A percentile compares a stretch with the other conserved stretches of the same genome.
Conservation (phyloP, 2,113 vertebrate species). For the Triplophysa rosa region DNA sequence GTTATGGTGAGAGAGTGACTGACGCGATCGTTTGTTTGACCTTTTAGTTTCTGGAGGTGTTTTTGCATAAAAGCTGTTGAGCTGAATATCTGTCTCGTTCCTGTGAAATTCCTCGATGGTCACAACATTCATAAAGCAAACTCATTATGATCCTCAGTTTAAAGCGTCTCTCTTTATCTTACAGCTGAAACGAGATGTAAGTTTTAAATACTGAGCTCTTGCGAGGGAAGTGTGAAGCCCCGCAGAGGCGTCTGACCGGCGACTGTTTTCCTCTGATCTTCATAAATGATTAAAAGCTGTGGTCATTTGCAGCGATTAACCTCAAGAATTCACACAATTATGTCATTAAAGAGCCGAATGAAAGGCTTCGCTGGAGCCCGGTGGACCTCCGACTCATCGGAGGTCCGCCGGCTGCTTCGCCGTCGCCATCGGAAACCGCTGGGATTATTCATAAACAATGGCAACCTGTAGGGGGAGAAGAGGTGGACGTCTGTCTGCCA, state of each 20-base stretch:
- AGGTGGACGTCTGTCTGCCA: conserved; percentile 55
- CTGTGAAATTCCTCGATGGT: no score
- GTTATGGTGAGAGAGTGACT: no score
- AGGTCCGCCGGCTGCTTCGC: conserved; percentile 50
- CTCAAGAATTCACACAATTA: conserved; percentile 57
- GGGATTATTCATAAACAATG: conserved; percentile 70
- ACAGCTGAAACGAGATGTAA: neutral
- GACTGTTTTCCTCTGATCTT: conserved; percentile 31
- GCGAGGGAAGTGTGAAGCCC: neutral
- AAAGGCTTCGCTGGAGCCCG: conserved; percentile 3
- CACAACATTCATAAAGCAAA: neutral
- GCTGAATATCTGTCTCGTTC: no score
- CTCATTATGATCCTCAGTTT: neutral
- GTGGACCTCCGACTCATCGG: conserved; percentile 33
- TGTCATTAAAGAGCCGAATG: conserved; percentile 45
- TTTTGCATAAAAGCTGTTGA: no score
- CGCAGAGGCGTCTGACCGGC: neutral
- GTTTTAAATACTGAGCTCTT: conserved; percentile 7
- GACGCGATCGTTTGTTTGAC: no score
- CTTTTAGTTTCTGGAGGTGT: no score
- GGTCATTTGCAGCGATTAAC: conserved; percentile 53
- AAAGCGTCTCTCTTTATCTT: neutral
- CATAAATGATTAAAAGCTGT: conserved; percentile 53
- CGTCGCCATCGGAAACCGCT: conserved; percentile 49
- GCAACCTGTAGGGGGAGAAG: conserved; percentile 55